Evolutionary conservation across 2,113 vertebrate species (phyloP), one percentile per base, ranked within the genome.

Genomic region (Nymphicus hollandicus): DNA sequence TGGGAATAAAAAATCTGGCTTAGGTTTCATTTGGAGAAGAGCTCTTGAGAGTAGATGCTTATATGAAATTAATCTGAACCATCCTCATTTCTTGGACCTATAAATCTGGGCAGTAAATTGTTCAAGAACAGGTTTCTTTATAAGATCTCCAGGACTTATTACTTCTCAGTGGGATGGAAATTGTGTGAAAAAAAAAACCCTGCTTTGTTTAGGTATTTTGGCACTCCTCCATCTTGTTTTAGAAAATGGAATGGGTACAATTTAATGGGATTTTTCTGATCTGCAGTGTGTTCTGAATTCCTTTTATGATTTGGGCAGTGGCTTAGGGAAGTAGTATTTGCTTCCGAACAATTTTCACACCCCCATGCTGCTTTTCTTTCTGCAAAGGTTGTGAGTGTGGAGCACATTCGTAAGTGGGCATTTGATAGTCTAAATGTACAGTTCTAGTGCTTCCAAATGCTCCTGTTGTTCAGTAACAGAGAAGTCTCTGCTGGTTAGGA

Each of bases 51-150:
- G 79, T 70, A 60, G 80, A 79, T 93, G 55, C 80, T 86, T 91
- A 73, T 93, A 70, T 13, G 9, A 91, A 96, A 82, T 83, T 96
- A 94, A 96, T 95, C 69, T 81, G 95, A 97, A 93, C 95, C 95
- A 95, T 96, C 92, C 61, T 94, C 49, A 44, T 91, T 95, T 96
- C 76, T 96, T 95, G 96, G 96, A 86, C 65, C n/a, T 76, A 25
- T 93, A 92, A 94, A 95, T 93, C 61, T 47, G 13, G 17, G 88
- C 82, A 80, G 72, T 95, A 96, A 96, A 93, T 84, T 86, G 81
- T 95, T 94, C 77, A 86, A 71, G 83, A 95, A 29, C 43, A 81
- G 69, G 86, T 95, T 96, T 93, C 91, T 96, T 93, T 96, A 73
- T 94, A 84, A 60, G 72, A 90, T 88, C 69, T 95, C 92, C 80